phyloP scores from a whole-genome alignment of 2,888 invertebrate genomes.

The Meiosimyza platycephala region DNA sequence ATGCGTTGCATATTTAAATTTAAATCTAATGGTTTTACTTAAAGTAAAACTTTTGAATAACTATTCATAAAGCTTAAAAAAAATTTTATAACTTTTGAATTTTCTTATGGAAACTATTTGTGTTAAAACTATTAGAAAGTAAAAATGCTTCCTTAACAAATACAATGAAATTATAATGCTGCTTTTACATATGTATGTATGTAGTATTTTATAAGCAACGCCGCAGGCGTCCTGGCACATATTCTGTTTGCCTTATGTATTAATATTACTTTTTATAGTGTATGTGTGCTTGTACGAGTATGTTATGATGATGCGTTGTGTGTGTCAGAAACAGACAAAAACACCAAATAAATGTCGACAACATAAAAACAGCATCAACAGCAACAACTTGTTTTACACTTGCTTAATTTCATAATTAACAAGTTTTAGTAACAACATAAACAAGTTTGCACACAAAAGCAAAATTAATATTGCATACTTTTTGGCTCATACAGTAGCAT shows the following conservation, averaged over 20 bases:
- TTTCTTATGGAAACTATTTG: no score
- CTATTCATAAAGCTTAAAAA: no score
- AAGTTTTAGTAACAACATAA: neutral
- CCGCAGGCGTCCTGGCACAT: conserved; percentile 12
- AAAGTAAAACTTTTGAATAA: no score
- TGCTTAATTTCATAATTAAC: conserved; percentile 9
- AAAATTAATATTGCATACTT: conserved; percentile 4
- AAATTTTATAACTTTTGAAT: no score
- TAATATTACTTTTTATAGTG: neutral
- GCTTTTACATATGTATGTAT: no score
- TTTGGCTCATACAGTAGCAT: no score
- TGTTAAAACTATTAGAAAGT: no score
- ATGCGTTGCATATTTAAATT: no score
- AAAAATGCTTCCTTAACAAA: no score
- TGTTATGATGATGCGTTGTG: neutral
- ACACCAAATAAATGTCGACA: conserved; percentile 13
- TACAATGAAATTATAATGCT: no score
- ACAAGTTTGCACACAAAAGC: conserved; percentile 11
- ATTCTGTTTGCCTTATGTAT: neutral
- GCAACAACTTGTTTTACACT: conserved; percentile 3
- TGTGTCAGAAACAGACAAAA: conserved; percentile 9
- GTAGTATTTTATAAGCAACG: neutral
- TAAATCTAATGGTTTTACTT: no score
- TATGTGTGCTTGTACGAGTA: neutral
- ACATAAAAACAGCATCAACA: neutral